These are phyloP conservation scores for Diaprepes abbreviatus DNA, from an alignment of 2,888 invertebrate genomes.

Conservation along the genomic window DNA sequence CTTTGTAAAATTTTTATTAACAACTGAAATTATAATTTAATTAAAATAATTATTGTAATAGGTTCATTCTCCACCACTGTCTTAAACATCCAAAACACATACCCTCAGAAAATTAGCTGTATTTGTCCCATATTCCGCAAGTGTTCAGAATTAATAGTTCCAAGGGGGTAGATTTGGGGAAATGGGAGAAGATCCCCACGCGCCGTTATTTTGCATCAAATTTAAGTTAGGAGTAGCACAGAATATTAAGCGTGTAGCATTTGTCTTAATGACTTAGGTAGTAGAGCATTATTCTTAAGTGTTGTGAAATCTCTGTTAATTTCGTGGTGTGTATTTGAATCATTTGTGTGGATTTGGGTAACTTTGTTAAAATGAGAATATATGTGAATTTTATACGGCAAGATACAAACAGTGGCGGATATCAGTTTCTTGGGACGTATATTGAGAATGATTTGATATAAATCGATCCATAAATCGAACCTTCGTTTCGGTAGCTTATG, in stretches of 20 bases:
- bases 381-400: background rate
- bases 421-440: no score
- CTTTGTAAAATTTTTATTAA: no score
- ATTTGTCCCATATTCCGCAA: slow-evolving; percentile 47
- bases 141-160: slow-evolving; percentile 46
- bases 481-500: no score
- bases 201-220: slow-evolving; percentile 46
- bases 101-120: slow-evolving; percentile 34
- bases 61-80: background rate
- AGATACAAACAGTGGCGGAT: no score
- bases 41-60: no score
- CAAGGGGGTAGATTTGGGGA: slow-evolving; percentile 15
- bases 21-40: no score
- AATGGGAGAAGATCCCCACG: slow-evolving; percentile 7
- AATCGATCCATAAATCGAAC: no score
- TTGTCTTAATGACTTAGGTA: slow-evolving; percentile 49
- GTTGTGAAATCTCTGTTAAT: slow-evolving; percentile 47
- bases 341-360: slow-evolving; percentile 32
- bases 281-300: slow-evolving; percentile 49
- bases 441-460: no score
- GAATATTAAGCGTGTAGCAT: slow-evolving; percentile 44
- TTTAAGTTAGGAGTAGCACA: slow-evolving; percentile 44
- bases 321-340: slow-evolving; percentile 46
- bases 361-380: slow-evolving; percentile 10
- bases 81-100: slow-evolving; percentile 7